Percentiles rank a stretch among this genome's conserved stretches.
Evolutionary conservation across 92 coral and sea anemone genomes (phyloP).

Genomic region (Anthopleura xanthogrammica): DNA sequence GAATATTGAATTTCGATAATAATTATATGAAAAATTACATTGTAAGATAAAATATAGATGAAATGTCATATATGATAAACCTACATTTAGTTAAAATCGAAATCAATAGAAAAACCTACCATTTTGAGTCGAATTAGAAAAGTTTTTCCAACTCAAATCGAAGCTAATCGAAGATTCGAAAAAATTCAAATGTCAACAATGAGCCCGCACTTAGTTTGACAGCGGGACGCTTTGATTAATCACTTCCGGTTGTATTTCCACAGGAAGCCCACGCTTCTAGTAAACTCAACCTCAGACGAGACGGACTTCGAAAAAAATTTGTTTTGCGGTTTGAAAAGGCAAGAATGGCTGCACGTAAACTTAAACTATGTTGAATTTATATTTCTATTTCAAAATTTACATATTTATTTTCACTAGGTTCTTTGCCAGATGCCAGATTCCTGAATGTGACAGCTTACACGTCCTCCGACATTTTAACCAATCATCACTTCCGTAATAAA

Average conservation of each 20-base stretch:
- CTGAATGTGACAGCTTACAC: not conserved
- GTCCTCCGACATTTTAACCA: not conserved
- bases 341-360: too few relatives aligned
- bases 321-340: too few relatives aligned
- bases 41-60: not conserved
- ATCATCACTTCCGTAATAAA: not conserved
- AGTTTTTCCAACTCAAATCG: not conserved
- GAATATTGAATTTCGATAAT: not conserved
- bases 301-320: too few relatives aligned
- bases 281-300: too few relatives aligned
- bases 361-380: too few relatives aligned
- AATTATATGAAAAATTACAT: not conserved
- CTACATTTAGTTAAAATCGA: not conserved
- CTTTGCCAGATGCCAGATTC: too few relatives aligned
- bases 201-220: conserved; percentile 14
- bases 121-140: not conserved
- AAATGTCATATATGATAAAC: not conserved
- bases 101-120: conserved; percentile 7
- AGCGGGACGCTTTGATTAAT: conserved; percentile 14
- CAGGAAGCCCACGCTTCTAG: not conserved
- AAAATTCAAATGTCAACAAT: conserved; percentile 14
- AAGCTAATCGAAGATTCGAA: not conserved
- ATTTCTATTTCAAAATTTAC: too few relatives aligned
- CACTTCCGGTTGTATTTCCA: conserved; percentile 1
- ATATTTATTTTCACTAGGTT: too few relatives aligned